A percentile compares a stretch with the other conserved stretches of the same genome.
Conservation (phyloP, 2,113 vertebrate genomes). For the Dicentrarchus labrax region DNA sequence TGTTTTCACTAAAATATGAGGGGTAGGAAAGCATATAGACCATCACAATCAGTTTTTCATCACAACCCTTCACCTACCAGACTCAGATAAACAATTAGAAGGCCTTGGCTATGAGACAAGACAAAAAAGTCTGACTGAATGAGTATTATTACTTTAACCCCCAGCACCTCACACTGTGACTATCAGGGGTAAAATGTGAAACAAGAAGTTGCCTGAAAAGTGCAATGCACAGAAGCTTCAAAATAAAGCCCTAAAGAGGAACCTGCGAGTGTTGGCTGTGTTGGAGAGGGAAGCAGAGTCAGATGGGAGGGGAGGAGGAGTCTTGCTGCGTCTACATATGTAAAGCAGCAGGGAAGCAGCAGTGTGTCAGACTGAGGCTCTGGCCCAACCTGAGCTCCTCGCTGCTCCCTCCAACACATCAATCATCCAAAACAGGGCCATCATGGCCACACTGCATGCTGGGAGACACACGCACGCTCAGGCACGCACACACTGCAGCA, state of each 20-base stretch:
- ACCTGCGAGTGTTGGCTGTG: constrained; percentile 63
- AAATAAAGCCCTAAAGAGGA: constrained; percentile 60
- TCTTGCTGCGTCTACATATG: constrained; percentile 87
- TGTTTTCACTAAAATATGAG: not conserved
- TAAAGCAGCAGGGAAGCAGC: constrained; percentile 85
- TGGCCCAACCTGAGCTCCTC: constrained; percentile 83
- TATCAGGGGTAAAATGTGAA: constrained; percentile 10
- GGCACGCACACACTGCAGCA: constrained; percentile 28
- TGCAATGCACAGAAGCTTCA: constrained; percentile 50
- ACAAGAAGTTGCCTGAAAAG: constrained; percentile 37
- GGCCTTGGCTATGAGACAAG: not conserved
- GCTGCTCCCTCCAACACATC: constrained; percentile 81
- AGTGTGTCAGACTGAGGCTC: constrained; percentile 81
- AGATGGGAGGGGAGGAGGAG: constrained; percentile 74
- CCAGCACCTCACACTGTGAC: not conserved
- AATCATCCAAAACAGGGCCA: constrained; percentile 85
- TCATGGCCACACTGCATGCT: constrained; percentile 73
- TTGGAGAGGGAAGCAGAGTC: constrained; percentile 66
- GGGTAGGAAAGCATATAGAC: not conserved
- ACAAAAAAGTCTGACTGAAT: not conserved
- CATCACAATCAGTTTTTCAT: not conserved
- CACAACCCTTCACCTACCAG: not conserved
- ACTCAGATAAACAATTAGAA: not conserved
- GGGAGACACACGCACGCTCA: constrained; percentile 56
- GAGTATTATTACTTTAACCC: not conserved